phyloP scores from a whole-genome alignment of 2,797 vertebrate species.

The Adelosebastes latens region DNA sequence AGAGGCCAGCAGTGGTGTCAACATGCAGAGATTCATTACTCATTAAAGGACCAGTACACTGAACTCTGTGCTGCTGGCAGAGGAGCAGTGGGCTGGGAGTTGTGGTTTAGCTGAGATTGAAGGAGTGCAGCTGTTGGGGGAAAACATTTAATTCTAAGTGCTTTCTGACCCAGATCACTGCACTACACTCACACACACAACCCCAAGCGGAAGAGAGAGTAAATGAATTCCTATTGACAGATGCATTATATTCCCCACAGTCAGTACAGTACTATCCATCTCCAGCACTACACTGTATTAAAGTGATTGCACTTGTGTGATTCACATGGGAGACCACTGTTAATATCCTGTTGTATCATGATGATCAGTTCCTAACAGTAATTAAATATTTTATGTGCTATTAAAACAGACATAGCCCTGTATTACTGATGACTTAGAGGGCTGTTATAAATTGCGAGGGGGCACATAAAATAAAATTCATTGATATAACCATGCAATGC shows the following conservation, averaged over 20 bases:
- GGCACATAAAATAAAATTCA: no score
- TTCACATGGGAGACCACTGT: background rate
- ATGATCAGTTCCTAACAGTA: background rate
- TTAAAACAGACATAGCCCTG: no score
- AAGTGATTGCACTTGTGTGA: background rate
- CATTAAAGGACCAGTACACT: background rate
- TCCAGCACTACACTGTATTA: background rate
- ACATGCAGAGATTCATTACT: background rate
- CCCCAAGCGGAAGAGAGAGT: background rate
- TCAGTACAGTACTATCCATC: background rate
- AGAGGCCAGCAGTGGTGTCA: constrained; percentile 17
- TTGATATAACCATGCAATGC: no score
- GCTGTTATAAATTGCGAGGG: no score
- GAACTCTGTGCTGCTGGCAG: background rate
- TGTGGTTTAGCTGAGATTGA: constrained; percentile 1
- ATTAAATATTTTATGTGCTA: background rate
- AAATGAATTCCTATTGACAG: constrained; percentile 51
- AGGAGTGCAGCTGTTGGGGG: background rate
- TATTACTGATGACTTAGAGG: no score
- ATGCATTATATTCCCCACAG: constrained; percentile 28
- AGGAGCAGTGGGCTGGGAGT: background rate
- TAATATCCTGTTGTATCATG: background rate
- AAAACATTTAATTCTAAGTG: constrained; percentile 5
- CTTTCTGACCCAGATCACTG: constrained; percentile 13
- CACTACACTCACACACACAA: background rate